phyloP scores from a whole-genome alignment of 1,140 invertebrate species.

The Hirudo medicinalis region DNA sequence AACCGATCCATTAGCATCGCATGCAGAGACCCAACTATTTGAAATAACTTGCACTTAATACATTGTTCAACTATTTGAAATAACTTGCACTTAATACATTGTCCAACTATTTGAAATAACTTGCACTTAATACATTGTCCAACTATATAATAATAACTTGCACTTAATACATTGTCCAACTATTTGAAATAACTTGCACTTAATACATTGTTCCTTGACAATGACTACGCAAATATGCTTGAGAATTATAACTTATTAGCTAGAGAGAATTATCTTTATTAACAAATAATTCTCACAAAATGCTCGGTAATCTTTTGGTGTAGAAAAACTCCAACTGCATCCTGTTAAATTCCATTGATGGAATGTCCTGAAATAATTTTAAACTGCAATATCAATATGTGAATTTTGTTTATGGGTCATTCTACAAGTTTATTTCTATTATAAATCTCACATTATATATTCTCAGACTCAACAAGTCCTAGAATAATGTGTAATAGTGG shows the following conservation, averaged over 20 bases:
- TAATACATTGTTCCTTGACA: not conserved
- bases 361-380: slow-evolving; percentile 8
- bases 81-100: not conserved
- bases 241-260: no score
- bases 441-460: no score
- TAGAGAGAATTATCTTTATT: no score
- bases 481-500: not conserved
- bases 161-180: not conserved
- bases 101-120: not conserved
- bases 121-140: not conserved
- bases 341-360: slow-evolving; percentile 16
- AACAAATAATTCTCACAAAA: not conserved
- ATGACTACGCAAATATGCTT: not conserved
- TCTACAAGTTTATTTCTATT: no score
- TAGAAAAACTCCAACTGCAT: slow-evolving; percentile 6
- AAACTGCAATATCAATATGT: not conserved
- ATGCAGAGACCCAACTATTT: not conserved
- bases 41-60: not conserved
- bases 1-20: not conserved
- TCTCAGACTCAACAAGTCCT: not conserved
- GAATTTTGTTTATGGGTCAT: not conserved
- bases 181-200: not conserved
- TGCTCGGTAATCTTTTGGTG: not conserved
- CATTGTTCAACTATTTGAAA: not conserved
- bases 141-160: not conserved